Conservation (phyloP, 2,797 vertebrate species). For the Poecilia gillii region DNA sequence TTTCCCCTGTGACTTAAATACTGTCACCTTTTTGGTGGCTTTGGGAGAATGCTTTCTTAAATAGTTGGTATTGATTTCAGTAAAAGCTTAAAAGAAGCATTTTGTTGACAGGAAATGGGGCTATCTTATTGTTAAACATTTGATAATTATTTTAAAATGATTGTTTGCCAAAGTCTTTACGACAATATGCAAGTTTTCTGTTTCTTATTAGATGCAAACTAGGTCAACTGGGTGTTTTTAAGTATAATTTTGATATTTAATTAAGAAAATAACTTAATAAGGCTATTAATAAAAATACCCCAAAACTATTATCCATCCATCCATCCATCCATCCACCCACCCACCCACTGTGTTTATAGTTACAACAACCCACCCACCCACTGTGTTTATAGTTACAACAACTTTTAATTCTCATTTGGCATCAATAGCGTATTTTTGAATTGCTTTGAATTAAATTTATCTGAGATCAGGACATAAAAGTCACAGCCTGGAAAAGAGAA, state of each 20-base stretch:
- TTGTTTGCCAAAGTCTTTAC: neutral
- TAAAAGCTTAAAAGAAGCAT: neutral
- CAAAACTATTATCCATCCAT: neutral
- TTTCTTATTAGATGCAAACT: neutral
- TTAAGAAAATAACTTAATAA: neutral
- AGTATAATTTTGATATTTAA: neutral
- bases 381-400: neutral
- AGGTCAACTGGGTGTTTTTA: neutral
- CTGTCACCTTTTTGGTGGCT: neutral
- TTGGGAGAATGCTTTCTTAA: neutral
- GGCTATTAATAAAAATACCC: neutral
- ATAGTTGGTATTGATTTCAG: neutral
- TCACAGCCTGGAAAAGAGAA: neutral
- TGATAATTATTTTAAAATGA: neutral
- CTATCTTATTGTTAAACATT: neutral
- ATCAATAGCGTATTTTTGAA: no score
- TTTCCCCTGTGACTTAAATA: neutral
- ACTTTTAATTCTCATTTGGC: no score
- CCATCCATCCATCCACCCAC: no score
- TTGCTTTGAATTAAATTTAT: neutral
- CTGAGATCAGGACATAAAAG: neutral
- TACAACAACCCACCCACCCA: no score
- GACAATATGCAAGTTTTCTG: neutral
- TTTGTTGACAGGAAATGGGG: neutral
- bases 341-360: neutral